Base-by-base conservation (phyloP, 2,888 invertebrate species). In the Venustoraphidia nigricollis region DNA sequence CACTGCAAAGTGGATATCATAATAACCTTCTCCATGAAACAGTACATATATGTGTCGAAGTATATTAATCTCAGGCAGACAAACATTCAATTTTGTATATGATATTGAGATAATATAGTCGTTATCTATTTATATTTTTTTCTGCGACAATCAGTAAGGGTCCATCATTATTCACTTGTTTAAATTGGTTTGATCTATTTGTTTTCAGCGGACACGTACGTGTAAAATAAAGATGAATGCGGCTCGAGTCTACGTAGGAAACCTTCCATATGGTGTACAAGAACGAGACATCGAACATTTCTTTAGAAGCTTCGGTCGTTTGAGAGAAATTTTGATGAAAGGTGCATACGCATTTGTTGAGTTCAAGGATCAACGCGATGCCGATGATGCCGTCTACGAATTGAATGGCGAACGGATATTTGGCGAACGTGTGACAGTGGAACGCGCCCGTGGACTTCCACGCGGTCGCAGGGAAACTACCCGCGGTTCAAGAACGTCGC, bases 321-420 rank as follows among this genome's bases (percentile, higher is more conserved):
- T 86, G 65, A 73, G 80, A 56, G 85, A 86, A 66, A 77, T 87
- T 57, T 75, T 84, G 61, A 73, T 87, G 65, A 86, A 88, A 70
- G 84, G 83, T 68, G 87, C 86, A 59, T 88, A 84, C 68, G 85
- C 83, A 57, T 88, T 88, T 76, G 83, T 88, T 65, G 96, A 97
- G 76, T 96, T 96, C 72, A 96, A 96, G 69, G 95, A 96, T 69
- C 84, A 92, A 64, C 79, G 95, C 67, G 96, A 97, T 75, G 96
- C 96, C 44, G 96, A 97, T 69, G 97, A 98, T 74, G 98, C 97
- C 13, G 94, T 96, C 2, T 95, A 97, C 72, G 97, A 98, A 70
- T 71, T 98, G 60, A 96, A 97, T 71, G 97, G 97, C 51, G 94
- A 93, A 71, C 94, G 96, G 65, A 75, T 98, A 58, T 76, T 94